phyloP scores from a whole-genome alignment of 2,888 invertebrate genomes.

The Hemicrepidius hirtus region DNA sequence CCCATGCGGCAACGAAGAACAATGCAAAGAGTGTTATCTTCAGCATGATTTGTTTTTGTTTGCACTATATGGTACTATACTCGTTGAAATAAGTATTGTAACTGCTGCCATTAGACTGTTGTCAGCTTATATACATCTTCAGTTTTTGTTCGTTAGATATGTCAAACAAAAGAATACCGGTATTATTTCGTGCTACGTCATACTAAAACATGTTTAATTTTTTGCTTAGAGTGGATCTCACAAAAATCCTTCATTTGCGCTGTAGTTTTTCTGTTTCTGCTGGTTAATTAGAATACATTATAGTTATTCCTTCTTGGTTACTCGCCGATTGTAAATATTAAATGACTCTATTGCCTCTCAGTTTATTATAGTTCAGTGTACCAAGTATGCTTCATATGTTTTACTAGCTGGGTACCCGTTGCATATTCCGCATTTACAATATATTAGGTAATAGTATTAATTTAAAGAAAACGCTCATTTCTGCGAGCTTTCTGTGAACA shows the following conservation, averaged over 20 bases:
- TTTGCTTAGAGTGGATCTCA: background rate
- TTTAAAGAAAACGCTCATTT: too few species aligned
- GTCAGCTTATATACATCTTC: slow-evolving; percentile 41
- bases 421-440: too few species aligned
- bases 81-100: slow-evolving; percentile 8
- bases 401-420: too few species aligned
- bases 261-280: slow-evolving; percentile 20
- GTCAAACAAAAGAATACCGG: slow-evolving; percentile 44
- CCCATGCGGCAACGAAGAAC: slow-evolving; percentile 41
- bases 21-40: slow-evolving; percentile 64
- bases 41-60: slow-evolving; percentile 70
- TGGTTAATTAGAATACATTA: slow-evolving; percentile 24
- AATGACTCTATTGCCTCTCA: too few species aligned
- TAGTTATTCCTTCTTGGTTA: background rate
- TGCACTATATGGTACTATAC: slow-evolving; percentile 20
- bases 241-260: slow-evolving; percentile 31
- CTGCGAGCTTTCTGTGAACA: too few species aligned
- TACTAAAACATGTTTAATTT: slow-evolving; percentile 37
- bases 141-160: slow-evolving; percentile 31
- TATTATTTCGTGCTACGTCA: slow-evolving; percentile 37
- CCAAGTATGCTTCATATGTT: too few species aligned
- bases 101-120: slow-evolving; percentile 10
- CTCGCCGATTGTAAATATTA: too few species aligned
- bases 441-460: too few species aligned
- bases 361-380: too few species aligned